Conservation (phyloP, 1,140 invertebrate genomes). For the Nylanderia fulva region DNA sequence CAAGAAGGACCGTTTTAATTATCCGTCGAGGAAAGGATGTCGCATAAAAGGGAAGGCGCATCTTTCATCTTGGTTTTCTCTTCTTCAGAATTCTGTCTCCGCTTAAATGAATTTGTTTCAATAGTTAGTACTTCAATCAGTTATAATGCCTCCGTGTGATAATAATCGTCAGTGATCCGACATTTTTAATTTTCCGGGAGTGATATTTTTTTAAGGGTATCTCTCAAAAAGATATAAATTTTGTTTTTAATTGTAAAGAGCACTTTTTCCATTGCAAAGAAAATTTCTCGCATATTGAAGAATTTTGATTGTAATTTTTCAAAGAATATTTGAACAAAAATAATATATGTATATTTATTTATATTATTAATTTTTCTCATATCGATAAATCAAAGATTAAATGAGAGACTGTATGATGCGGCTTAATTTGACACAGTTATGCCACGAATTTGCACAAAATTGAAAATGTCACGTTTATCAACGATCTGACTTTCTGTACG, state of each 20-base stretch:
- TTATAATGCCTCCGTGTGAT: neutral
- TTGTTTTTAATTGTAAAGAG: neutral
- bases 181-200: neutral
- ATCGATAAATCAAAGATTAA: neutral
- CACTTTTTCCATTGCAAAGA: neutral
- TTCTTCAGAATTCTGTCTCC: neutral
- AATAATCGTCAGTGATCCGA: neutral
- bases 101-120: conserved; percentile 23
- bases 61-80: conserved; percentile 12
- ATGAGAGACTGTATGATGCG: neutral
- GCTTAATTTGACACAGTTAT: neutral
- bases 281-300: neutral
- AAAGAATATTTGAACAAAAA: neutral
- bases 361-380: neutral
- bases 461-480: conserved; percentile 53
- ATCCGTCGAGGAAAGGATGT: conserved; percentile 50
- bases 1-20: conserved; percentile 67
- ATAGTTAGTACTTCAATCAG: conserved; percentile 3
- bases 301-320: neutral
- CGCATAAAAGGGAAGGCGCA: neutral
- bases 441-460: neutral
- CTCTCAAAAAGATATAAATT: neutral
- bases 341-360: conserved; percentile 2
- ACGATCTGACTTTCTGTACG: neutral
- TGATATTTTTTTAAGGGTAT: neutral